Base-by-base conservation (phyloP, 2,797 vertebrate genomes). In the Phoebastria nigripes region DNA sequence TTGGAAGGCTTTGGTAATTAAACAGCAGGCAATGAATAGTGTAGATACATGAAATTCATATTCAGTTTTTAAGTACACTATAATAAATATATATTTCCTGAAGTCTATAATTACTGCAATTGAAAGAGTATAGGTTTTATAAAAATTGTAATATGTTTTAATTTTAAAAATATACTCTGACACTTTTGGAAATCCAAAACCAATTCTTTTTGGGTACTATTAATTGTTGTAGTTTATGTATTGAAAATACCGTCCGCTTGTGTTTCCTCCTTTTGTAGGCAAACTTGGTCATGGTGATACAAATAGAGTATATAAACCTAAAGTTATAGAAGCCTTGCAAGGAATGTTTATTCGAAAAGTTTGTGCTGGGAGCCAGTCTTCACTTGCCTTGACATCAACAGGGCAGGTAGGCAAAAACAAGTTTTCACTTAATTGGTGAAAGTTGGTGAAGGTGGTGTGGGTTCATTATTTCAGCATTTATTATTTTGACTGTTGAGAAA, bases 301-400 rank as follows among this genome's bases (percentile, higher is more conserved):
- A 49, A 98, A 98, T 33, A 97, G 98, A 96, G 98, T 98, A 2
- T 98, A 98, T 93, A 98, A 98, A 93, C 98, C 98, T 79, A 98
- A 98, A 97, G 98, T 98, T 79, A 98, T 98, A 95, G 98, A 98
- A 97, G 98, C 98, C 86, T 97, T 98, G 69, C 98, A 98, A 80
- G 98, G 98, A 95, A 98, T 98, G 98, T 98, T 98, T 89, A 98
- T 98, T 95, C 97, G 98, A 41, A 98, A 98, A 96, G 98, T 98
- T 59, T 98, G 98, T 95, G 98, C 98, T 80, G 98, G 98, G 47
- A 98, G 98, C 91, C 98, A 98, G 29, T 98, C 98, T 92, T 98
- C 98, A 1, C 98, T 98, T 92, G 98, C 98, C 55, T 97, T 98
- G 93, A 98, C 98, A 7, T 98, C 98, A 87, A 98, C 98, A 18